Evolutionary conservation across 2,888 invertebrate species (phyloP).

Genomic region (Choreutis nemorana): DNA sequence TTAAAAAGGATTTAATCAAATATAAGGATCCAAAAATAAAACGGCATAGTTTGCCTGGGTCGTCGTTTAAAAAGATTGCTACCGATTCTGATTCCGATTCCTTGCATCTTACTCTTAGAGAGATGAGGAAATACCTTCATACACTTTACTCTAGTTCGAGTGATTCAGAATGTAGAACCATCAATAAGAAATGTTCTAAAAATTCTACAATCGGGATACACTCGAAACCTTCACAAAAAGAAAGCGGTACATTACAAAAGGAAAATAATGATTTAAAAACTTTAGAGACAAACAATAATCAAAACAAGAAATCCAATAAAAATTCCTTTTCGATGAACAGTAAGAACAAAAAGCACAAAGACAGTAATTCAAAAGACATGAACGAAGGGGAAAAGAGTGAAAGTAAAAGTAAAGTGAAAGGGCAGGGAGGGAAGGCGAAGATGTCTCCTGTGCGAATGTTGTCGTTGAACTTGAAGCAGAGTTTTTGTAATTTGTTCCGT

Average conservation of each 20-base stretch:
- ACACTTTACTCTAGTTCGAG: constrained; percentile 81
- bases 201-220: constrained; percentile 49
- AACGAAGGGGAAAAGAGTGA: constrained; percentile 53
- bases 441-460: constrained; percentile 73
- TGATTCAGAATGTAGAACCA: constrained; percentile 66
- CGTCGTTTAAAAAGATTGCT: constrained; percentile 58
- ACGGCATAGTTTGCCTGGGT: constrained; percentile 74
- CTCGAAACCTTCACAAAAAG: constrained; percentile 34
- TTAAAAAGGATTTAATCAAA: constrained; percentile 32
- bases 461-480: constrained; percentile 81
- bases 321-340: constrained; percentile 67
- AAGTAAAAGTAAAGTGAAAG: constrained; percentile 24
- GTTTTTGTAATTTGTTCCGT: constrained; percentile 85
- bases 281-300: constrained; percentile 52
- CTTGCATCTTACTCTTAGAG: constrained; percentile 84
- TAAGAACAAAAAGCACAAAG: constrained; percentile 69
- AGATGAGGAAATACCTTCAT: constrained; percentile 84
- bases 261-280: constrained; percentile 37
- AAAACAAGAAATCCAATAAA: constrained; percentile 54
- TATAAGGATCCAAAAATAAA: constrained; percentile 60
- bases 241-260: constrained; percentile 31
- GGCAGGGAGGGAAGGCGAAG: constrained; percentile 54
- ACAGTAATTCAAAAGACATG: constrained; percentile 31
- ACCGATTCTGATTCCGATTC: constrained; percentile 71
- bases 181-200: constrained; percentile 56